Evolutionary conservation across 2,113 vertebrate genomes (phyloP).

Genomic region (human): DNA sequence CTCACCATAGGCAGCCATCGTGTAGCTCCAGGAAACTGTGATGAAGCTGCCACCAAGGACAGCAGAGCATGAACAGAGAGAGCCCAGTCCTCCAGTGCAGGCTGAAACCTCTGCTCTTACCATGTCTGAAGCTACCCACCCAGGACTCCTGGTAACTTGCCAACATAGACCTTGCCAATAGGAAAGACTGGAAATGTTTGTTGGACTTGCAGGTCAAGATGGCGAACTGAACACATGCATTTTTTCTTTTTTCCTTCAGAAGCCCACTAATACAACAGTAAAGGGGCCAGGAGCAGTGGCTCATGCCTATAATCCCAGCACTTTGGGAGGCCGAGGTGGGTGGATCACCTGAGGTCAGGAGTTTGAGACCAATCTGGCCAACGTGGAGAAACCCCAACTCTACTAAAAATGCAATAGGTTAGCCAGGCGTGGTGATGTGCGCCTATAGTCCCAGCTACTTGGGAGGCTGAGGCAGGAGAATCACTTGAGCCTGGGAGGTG

Average conservation of each 20-base stretch:
- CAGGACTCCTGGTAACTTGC: background rate
- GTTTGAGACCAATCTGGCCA: no score
- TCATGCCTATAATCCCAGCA: no score
- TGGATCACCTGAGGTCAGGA: no score
- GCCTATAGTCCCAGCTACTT: no score
- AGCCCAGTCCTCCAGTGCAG: background rate
- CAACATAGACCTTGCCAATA: background rate
- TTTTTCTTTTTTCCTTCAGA: background rate
- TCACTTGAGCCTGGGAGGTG: no score
- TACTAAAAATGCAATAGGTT: no score
- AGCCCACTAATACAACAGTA: background rate
- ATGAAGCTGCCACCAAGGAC: background rate
- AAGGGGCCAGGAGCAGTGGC: no score
- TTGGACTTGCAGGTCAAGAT: background rate
- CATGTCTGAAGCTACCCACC: rapidly evolving
- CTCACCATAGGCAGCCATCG: rapidly evolving
- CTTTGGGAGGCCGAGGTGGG: no score
- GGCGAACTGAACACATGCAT: background rate
- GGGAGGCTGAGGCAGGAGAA: no score
- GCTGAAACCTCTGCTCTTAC: background rate
- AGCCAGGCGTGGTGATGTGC: no score
- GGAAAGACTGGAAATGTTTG: background rate
- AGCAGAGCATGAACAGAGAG: background rate
- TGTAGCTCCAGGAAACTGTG: background rate
- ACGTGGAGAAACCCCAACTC: no score